phyloP scores from a whole-genome alignment of 92 coral and sea anemone genomes.

The Blastomussa wellsi region DNA sequence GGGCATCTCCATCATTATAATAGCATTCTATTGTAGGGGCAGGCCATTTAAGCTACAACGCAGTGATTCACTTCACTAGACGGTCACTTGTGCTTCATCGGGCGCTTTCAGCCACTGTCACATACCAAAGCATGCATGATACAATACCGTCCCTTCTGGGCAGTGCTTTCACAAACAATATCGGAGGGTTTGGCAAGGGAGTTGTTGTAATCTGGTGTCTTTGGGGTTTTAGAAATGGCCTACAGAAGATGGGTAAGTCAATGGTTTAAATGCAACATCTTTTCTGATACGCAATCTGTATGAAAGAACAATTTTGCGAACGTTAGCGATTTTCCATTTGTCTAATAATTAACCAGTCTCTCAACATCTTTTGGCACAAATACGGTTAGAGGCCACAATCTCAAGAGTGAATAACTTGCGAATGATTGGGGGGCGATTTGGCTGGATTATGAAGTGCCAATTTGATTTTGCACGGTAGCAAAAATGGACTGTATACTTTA shows the following conservation, averaged over 20 bases:
- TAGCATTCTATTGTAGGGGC: neutral
- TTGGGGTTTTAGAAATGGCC: neutral
- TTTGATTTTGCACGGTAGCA: neutral
- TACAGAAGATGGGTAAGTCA: conserved; percentile 18
- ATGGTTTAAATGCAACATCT: neutral
- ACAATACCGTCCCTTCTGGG: neutral
- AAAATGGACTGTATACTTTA: neutral
- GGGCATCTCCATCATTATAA: neutral
- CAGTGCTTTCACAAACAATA: neutral
- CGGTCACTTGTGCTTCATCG: neutral
- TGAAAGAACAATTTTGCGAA: neutral
- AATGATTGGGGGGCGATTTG: neutral
- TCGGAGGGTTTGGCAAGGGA: neutral
- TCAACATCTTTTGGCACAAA: no score
- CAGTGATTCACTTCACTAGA: neutral
- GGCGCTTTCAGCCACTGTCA: neutral
- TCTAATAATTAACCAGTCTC: neutral
- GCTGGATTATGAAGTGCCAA: neutral
- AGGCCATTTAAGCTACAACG: neutral
- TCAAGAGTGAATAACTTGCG: neutral
- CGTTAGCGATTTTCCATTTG: neutral
- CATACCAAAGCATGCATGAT: neutral
- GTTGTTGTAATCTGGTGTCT: neutral
- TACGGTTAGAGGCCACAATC: no score
- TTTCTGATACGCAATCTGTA: neutral